Evolutionary conservation across 1,140 invertebrate species (phyloP).

Genomic region (Ooceraea biroi): DNA sequence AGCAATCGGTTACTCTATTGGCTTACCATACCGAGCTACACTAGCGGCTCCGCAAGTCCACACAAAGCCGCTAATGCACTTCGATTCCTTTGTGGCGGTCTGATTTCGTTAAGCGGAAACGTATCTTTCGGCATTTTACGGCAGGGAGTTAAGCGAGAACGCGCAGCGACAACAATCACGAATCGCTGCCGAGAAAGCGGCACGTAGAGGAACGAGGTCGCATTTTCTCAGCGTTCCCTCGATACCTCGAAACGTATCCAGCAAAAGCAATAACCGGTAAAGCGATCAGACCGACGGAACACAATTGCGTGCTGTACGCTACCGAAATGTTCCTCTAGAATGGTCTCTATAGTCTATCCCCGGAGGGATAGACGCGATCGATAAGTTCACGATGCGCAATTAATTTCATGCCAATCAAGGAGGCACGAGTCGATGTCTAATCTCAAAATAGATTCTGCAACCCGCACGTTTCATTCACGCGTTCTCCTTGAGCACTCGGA

Average conservation of each 20-base stretch:
- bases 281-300: neutral
- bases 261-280: neutral
- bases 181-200: neutral
- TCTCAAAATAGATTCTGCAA: neutral
- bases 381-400: neutral
- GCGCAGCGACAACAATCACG: neutral
- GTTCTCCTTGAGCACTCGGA: too few species aligned
- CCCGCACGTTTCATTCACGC: too few species aligned
- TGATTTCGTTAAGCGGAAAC: neutral
- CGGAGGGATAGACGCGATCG: neutral
- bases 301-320: neutral
- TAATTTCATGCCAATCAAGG: neutral
- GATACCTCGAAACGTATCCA: neutral
- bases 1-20: neutral
- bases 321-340: neutral
- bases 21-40: neutral
- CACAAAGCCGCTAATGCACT: neutral
- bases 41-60: neutral
- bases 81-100: slow-evolving; percentile 4
- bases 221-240: neutral
- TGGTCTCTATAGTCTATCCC: too few species aligned
- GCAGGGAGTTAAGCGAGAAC: too few species aligned
- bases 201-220: neutral
- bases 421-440: neutral
- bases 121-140: neutral